phyloP scores from a whole-genome alignment of 1,140 invertebrate species.

The Pseudomyrmex flavicornis region DNA sequence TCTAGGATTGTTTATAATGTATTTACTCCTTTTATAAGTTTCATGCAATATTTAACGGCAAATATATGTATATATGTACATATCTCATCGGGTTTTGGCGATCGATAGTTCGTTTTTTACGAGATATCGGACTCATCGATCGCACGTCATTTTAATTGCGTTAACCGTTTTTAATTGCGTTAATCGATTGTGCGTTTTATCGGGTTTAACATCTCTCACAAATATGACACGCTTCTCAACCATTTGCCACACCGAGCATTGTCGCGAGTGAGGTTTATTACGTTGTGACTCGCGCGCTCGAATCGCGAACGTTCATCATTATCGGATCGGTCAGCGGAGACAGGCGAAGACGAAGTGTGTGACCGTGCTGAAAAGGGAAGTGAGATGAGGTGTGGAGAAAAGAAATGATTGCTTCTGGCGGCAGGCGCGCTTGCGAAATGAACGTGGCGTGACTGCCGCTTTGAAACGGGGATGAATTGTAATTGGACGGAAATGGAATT shows the following conservation, averaged over 20 bases:
- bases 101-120: no score
- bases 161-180: no score
- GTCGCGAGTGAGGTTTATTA: background rate
- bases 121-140: no score
- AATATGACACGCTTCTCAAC: background rate
- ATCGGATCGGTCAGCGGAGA: slow-evolving; percentile 12
- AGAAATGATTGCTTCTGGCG: slow-evolving; percentile 71
- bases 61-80: background rate
- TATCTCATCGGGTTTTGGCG: background rate
- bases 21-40: background rate
- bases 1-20: no score
- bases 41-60: background rate
- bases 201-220: background rate
- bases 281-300: background rate
- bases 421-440: slow-evolving; percentile 65
- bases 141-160: no score
- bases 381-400: slow-evolving; percentile 45
- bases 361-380: slow-evolving; percentile 17
- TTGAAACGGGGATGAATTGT: slow-evolving; percentile 80
- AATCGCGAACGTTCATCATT: slow-evolving; percentile 47
- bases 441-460: slow-evolving; percentile 78
- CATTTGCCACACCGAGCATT: background rate
- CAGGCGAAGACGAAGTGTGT: slow-evolving; percentile 1
- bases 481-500: slow-evolving; percentile 83
- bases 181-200: background rate